phyloP scores from a whole-genome alignment of 2,797 vertebrate genomes.

The Argyrosomus regius region DNA sequence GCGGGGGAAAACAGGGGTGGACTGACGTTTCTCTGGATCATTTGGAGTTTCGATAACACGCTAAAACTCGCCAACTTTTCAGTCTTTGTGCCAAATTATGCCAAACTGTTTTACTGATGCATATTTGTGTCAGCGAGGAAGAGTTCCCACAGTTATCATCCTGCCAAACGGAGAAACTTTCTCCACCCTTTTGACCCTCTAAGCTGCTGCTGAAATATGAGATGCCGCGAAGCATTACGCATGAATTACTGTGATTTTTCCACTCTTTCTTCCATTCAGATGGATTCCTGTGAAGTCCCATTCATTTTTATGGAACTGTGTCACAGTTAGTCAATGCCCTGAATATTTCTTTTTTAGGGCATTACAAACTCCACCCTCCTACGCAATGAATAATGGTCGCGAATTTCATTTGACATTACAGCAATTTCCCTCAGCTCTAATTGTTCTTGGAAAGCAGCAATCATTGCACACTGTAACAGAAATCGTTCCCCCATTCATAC shows the following conservation, averaged over 20 bases:
- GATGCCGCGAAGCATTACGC: constrained; percentile 15
- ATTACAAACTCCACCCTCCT: constrained; percentile 37
- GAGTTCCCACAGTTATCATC: background rate
- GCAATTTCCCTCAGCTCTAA: constrained; percentile 65
- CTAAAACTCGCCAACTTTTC: background rate
- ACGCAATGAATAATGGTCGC: constrained; percentile 53
- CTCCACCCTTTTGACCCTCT: background rate
- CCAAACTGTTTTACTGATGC: background rate
- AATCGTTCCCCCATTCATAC: constrained; percentile 60
- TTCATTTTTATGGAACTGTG: constrained; percentile 18
- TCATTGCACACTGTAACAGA: constrained; percentile 40
- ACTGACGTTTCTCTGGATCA: background rate
- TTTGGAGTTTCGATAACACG: background rate
- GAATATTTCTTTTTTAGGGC: constrained; percentile 18
- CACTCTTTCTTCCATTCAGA: constrained; percentile 25
- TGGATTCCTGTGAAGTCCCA: constrained; percentile 11
- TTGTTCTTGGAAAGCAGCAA: constrained; percentile 71
- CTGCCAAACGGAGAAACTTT: constrained; percentile 17
- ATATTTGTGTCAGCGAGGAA: background rate
- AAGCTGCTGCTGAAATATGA: constrained; percentile 6
- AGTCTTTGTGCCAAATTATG: background rate
- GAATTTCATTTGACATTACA: constrained; percentile 56
- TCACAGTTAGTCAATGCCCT: constrained; percentile 24
- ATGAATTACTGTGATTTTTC: constrained; percentile 31
- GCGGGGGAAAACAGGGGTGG: background rate